A percentile compares a stretch with the other conserved stretches of the same genome.
These are phyloP conservation scores for Oscarella lobularis DNA, from an alignment of 37 sponge, comb jelly and placozoan species.

Conservation along the genomic window DNA sequence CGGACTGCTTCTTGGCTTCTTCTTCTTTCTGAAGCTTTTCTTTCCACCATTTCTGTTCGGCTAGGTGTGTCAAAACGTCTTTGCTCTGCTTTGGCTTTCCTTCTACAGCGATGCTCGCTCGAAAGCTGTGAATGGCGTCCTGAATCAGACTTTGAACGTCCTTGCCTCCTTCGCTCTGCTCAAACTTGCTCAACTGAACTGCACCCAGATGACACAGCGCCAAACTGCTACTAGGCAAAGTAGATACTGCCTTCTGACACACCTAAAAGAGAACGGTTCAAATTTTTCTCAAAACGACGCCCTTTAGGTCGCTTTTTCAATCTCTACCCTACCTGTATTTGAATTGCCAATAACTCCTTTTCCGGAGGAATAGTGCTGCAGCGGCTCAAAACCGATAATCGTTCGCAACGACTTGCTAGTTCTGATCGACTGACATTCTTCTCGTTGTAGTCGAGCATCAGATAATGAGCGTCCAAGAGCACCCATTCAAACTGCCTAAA, in stretches of 20 bases:
- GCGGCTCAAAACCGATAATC: not conserved
- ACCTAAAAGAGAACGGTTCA: conserved; percentile 37
- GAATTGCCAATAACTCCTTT: not conserved
- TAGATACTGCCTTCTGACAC: conserved; percentile 48
- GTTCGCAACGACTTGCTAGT: not conserved
- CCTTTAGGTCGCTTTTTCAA: no score
- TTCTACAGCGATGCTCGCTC: conserved; percentile 64
- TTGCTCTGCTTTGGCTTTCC: conserved; percentile 30
- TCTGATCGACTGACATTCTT: not conserved
- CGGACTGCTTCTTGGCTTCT: not conserved
- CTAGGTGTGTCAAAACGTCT: conserved; percentile 38
- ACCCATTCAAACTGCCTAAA: not conserved
- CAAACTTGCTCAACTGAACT: conserved; percentile 60
- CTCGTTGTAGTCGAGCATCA: not conserved
- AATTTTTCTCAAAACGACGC: no score
- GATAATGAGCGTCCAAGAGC: not conserved
- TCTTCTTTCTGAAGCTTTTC: conserved; percentile 7
- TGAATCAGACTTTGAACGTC: conserved; percentile 16
- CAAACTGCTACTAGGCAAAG: conserved; percentile 60
- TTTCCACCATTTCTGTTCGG: conserved; percentile 73
- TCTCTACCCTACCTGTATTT: not conserved
- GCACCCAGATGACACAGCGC: conserved; percentile 72
- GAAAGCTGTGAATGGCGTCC: conserved; percentile 69
- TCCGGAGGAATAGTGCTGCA: not conserved
- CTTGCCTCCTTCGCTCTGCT: conserved; percentile 23